phyloP scores from a whole-genome alignment of 2,888 invertebrate species.

The Euplagia quadripunctaria region DNA sequence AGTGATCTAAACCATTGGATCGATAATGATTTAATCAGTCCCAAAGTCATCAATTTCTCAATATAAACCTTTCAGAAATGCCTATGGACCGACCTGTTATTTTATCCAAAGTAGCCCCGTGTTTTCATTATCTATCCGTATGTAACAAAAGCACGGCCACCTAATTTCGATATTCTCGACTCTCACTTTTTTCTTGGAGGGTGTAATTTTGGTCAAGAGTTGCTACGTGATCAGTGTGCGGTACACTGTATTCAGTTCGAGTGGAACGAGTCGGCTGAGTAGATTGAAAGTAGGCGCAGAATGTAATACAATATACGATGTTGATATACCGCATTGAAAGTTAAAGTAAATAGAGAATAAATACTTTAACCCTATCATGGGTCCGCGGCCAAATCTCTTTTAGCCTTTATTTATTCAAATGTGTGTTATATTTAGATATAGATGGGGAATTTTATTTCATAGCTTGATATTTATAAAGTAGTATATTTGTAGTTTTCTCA shows the following conservation, averaged over 20 bases:
- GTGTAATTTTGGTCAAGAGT: slow-evolving; percentile 62
- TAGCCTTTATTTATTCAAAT: no score
- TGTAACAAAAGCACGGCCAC: slow-evolving; percentile 24
- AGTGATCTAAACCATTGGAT: neutral
- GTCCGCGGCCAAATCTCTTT: neutral
- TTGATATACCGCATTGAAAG: neutral
- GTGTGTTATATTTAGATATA: no score
- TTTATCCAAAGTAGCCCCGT: neutral
- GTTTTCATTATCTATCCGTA: neutral
- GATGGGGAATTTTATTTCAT: no score
- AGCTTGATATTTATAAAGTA: no score
- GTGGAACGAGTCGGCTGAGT: slow-evolving; percentile 20
- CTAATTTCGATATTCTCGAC: slow-evolving; percentile 30
- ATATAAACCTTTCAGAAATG: neutral
- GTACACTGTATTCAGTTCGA: slow-evolving; percentile 49
- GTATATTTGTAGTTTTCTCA: no score
- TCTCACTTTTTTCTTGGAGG: slow-evolving; percentile 41
- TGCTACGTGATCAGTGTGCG: slow-evolving; percentile 69
- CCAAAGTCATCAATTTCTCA: neutral
- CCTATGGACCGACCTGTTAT: neutral
- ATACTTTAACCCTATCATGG: neutral
- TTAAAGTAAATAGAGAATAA: slow-evolving; percentile 2
- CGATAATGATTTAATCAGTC: neutral
- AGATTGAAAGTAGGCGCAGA: slow-evolving; percentile 30
- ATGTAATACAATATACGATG: slow-evolving; percentile 20